Base-by-base conservation (phyloP, 2,888 invertebrate genomes). In the Dyspetes luteomarginatus region DNA sequence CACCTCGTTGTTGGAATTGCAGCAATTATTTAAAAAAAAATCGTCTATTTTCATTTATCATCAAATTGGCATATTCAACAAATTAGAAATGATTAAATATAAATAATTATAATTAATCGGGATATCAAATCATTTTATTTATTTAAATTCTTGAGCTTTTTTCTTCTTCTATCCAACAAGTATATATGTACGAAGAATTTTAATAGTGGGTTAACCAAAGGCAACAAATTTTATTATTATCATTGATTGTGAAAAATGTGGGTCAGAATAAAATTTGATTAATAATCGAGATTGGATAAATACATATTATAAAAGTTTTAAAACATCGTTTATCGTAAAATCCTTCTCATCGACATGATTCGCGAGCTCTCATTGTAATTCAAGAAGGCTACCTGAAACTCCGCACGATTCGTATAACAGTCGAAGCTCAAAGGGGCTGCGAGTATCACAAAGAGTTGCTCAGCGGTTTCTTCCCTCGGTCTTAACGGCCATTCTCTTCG, bases 281-380 rank as follows among this genome's bases (percentile, higher is more conserved):
- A 1, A 26, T 12, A 19, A 22, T 58, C 28, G 28, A 69, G 45
- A 15, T 45, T 30, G 26, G 5, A 45, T 15, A 41, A 26, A 52
- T 52, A 56, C 4, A 60, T 36, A 12, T 58, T 50, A 62, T 50
- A 60, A 15, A 60, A 50, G 36, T 60, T 50, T 50, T 22, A 50
- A 52, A 36, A 24, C 5, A 48, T 22, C 30, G n/a, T 15, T 60
- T 17, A n/a, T 36, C 50, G 30, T 15, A 19, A 30, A 15, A 41
- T 48, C 50, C 26, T n/a, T 58, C 58, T 56, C 41, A 15, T 55
- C 17, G 26, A 2, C 12, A 12, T 68, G 17, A 68, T 68, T 68
- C 26, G 9, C 28, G 50, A 50, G 30, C 15, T 56, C 50, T 74
- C 58, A 26, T 74, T 74, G 65, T 67, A 67, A 74, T 74, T 74